phyloP scores from a whole-genome alignment of 2,888 invertebrate species.

The Eristalinus sepulchralis region DNA sequence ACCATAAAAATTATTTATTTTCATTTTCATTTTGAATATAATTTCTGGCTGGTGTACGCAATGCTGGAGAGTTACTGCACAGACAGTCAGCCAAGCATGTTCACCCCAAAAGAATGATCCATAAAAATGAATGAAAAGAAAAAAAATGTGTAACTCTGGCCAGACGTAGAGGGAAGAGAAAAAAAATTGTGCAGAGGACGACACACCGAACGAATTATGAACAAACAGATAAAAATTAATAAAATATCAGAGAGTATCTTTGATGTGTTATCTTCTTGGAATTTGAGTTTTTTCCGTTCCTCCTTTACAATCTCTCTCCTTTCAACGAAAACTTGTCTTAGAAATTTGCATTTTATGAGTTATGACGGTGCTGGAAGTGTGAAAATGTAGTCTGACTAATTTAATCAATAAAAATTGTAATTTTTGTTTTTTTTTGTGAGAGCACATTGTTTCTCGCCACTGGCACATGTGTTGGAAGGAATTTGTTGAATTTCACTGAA shows the following conservation, averaged over 20 bases:
- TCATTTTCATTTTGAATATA: constrained; percentile 30
- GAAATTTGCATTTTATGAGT: constrained; percentile 70
- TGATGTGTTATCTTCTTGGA: constrained; percentile 61
- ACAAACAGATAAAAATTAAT: constrained; percentile 67
- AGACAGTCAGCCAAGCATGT: constrained; percentile 60
- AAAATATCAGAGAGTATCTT: constrained; percentile 65
- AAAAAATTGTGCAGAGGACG: background rate
- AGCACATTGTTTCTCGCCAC: background rate
- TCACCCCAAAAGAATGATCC: constrained; percentile 70
- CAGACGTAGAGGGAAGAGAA: constrained; percentile 31
- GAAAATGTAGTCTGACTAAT: constrained; percentile 70
- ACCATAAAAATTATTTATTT: constrained; percentile 70
- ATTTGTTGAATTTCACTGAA: background rate
- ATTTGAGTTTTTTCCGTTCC: constrained; percentile 33
- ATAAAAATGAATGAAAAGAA: constrained; percentile 52
- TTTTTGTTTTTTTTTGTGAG: constrained; percentile 20
- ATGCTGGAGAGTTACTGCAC: background rate
- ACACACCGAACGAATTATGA: constrained; percentile 47
- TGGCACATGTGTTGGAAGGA: constrained; percentile 9
- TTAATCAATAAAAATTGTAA: constrained; percentile 68
- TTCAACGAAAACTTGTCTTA: constrained; percentile 54
- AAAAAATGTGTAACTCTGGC: constrained; percentile 25
- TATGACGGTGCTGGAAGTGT: constrained; percentile 63
- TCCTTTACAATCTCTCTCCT: background rate
- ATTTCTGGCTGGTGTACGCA: constrained; percentile 11